These are phyloP conservation scores for Laticauda laticaudata DNA, from an alignment of 2,113 vertebrate genomes.

Conservation along the genomic window DNA sequence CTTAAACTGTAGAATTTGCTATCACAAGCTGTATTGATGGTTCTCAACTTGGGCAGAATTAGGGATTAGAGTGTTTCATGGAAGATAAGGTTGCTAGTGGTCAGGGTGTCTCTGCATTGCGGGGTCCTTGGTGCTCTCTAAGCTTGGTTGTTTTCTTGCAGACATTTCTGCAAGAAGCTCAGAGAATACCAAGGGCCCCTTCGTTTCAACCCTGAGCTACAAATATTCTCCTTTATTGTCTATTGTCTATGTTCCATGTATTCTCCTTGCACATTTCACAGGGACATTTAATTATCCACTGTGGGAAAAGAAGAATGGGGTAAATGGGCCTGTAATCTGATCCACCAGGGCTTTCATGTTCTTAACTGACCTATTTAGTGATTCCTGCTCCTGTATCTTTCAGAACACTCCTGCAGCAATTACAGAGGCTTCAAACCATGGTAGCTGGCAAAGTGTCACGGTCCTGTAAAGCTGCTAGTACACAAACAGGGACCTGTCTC, in stretches of 20 bases:
- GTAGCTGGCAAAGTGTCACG: slow-evolving; percentile 90
- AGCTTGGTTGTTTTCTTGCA: too few species aligned
- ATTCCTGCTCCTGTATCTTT: slow-evolving; percentile 34
- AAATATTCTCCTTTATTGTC: too few species aligned
- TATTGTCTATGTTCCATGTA: too few species aligned
- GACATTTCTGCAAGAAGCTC: too few species aligned
- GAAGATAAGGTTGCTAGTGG: not conserved
- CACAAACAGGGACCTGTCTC: slow-evolving; percentile 94
- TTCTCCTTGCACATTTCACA: not conserved
- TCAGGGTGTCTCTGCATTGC: not conserved
- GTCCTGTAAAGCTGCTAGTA: slow-evolving; percentile 87
- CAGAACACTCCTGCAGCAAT: slow-evolving; percentile 94
- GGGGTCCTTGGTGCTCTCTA: too few species aligned
- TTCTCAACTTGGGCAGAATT: not conserved
- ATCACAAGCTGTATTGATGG: not conserved
- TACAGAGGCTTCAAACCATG: slow-evolving; percentile 90
- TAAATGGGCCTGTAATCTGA: not conserved
- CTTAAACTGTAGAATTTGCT: not conserved
- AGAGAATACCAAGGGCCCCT: too few species aligned
- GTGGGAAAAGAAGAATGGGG: not conserved
- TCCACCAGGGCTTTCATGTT: too few species aligned
- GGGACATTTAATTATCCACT: not conserved
- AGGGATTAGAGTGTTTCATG: not conserved
- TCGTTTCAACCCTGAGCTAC: too few species aligned
- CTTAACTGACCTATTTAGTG: not conserved